Conservation (phyloP, 2,113 vertebrate species). For the Gnathonemus longibarbis region DNA sequence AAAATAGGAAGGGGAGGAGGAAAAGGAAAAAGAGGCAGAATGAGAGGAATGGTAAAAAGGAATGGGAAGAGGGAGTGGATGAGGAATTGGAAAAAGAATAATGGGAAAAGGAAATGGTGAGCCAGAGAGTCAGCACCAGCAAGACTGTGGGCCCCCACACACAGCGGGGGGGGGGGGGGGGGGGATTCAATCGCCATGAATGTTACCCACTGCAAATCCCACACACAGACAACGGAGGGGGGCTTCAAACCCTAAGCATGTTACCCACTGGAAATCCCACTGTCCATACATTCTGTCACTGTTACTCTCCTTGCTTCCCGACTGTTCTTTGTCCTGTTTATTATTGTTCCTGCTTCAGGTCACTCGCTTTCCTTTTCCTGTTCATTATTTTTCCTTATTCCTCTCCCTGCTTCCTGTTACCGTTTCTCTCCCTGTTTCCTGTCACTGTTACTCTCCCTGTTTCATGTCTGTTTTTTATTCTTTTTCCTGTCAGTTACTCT, state of each 20-base stretch:
- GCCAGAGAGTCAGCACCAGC: neutral
- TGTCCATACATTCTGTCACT: neutral
- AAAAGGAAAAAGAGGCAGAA: conserved; percentile 31
- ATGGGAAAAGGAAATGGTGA: neutral
- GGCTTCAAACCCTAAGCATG: no score
- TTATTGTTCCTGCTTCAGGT: no score
- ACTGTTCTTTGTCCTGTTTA: no score
- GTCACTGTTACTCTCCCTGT: no score
- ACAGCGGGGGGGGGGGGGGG: neutral
- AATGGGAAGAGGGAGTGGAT: neutral
- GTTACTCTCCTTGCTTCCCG: no score
- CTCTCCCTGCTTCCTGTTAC: neutral
- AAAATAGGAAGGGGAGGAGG: conserved; percentile 30
- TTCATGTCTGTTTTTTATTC: neutral
- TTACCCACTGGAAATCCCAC: neutral
- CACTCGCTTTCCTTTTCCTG: no score
- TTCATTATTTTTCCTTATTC: no score
- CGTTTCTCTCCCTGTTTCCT: neutral
- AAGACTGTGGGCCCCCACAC: neutral
- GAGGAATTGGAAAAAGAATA: no score
- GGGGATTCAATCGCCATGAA: no score
- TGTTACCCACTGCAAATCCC: no score
- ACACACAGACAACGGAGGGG: no score
- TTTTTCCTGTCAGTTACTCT: no score
- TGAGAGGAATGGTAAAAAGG: neutral